phyloP scores from a whole-genome alignment of 1,140 invertebrate species.

The Chironomus tepperi region DNA sequence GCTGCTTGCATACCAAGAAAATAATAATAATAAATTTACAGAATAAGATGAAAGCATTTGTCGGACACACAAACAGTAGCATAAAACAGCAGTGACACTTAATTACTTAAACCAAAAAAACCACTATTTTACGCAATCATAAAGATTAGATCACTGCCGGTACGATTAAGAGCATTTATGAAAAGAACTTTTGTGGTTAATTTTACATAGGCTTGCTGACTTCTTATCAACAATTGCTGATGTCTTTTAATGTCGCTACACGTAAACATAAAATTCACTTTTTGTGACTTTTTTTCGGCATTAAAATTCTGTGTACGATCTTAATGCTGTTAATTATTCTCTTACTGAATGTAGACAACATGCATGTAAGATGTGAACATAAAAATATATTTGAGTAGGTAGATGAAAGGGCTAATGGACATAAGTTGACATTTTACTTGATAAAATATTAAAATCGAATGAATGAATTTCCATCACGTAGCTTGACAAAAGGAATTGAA shows the following conservation, averaged over 20 bases:
- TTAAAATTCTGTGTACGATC: neutral
- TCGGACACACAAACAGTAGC: neutral
- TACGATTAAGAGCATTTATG: neutral
- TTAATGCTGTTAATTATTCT: neutral
- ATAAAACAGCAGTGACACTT: neutral
- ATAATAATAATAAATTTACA: neutral
- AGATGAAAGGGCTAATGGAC: too few species aligned
- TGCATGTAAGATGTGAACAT: neutral
- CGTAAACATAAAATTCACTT: too few species aligned
- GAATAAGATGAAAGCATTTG: neutral
- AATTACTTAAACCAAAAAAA: neutral
- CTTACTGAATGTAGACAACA: too few species aligned
- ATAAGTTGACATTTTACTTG: too few species aligned
- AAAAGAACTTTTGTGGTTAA: too few species aligned
- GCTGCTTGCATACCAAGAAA: neutral
- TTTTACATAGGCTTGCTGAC: too few species aligned
- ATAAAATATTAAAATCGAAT: too few species aligned
- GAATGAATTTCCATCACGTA: too few species aligned
- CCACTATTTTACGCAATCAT: constrained; percentile 4
- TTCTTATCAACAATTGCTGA: too few species aligned
- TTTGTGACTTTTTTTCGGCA: neutral
- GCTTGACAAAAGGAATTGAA: too few species aligned
- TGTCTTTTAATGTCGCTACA: too few species aligned
- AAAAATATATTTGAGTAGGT: neutral
- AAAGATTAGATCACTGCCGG: neutral